phyloP scores from a whole-genome alignment of 2,113 vertebrate species.

The Psilopogon haemacephalus region DNA sequence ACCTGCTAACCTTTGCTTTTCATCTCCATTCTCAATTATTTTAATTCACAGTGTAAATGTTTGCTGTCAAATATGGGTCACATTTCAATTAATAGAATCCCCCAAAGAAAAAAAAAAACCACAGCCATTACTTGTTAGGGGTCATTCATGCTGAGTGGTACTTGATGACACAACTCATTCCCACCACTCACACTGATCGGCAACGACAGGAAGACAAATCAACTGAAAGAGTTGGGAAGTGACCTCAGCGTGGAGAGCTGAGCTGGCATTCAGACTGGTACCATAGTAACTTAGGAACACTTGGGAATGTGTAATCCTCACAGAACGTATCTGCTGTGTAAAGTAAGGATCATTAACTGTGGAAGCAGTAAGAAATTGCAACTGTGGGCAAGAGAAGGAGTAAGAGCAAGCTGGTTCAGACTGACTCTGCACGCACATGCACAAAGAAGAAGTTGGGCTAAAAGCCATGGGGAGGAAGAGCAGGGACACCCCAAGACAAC shows the following conservation, averaged over 20 bases:
- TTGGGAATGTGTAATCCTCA: no score
- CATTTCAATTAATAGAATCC: not conserved
- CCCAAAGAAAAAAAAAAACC: not conserved
- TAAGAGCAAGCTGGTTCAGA: no score
- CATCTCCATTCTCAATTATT: not conserved
- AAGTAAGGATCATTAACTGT: no score
- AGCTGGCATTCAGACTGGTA: not conserved
- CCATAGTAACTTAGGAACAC: no score
- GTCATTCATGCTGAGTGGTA: not conserved
- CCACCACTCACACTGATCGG: not conserved
- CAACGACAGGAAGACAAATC: not conserved
- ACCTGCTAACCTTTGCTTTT: not conserved
- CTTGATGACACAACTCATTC: not conserved
- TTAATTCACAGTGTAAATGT: not conserved
- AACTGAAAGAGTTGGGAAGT: not conserved
- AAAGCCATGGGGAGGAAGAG: no score
- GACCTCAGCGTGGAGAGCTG: not conserved
- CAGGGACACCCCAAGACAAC: no score
- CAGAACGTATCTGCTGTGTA: no score
- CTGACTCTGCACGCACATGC: no score
- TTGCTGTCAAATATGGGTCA: not conserved
- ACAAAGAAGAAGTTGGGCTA: no score
- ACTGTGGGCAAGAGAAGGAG: no score
- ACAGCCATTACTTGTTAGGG: not conserved
- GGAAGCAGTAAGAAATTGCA: no score